phyloP scores from a whole-genome alignment of 2,797 vertebrate genomes.

The Anguilla obscura region DNA sequence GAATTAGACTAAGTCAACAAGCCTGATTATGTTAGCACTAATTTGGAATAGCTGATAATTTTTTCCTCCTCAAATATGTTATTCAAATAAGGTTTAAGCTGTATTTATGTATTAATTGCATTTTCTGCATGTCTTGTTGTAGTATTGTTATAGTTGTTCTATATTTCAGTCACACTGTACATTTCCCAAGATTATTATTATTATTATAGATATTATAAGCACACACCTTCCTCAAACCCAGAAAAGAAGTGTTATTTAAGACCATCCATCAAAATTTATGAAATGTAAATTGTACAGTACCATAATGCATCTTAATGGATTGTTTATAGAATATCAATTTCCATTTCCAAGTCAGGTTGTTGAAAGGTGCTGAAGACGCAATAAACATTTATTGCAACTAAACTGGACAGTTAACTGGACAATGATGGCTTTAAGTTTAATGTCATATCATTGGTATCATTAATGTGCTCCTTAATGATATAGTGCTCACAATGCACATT shows the following conservation, averaged over 20 bases:
- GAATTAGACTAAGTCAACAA: neutral
- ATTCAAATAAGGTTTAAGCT: neutral
- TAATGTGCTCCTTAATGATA: neutral
- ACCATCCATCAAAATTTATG: constrained; percentile 53
- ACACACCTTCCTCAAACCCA: constrained; percentile 35
- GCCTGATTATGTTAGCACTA: neutral
- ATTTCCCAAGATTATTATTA: neutral
- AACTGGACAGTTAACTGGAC: constrained; percentile 22
- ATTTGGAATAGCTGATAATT: neutral
- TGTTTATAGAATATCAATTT: constrained; percentile 49
- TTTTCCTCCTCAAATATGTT: neutral
- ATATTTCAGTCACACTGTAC: neutral
- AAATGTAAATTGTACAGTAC: constrained; percentile 44
- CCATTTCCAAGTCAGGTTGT: constrained; percentile 51
- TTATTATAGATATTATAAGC: neutral
- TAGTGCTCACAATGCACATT: neutral
- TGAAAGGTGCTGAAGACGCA: constrained; percentile 46
- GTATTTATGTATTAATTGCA: neutral
- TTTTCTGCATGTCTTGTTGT: neutral
- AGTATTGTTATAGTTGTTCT: neutral
- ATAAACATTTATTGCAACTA: constrained; percentile 26
- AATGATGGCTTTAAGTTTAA: neutral
- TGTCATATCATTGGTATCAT: neutral
- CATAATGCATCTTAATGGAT: constrained; percentile 52
- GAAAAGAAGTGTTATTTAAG: constrained; percentile 40